Conservation (phyloP, 2,113 vertebrate species). For the Halichoerus grypus region DNA sequence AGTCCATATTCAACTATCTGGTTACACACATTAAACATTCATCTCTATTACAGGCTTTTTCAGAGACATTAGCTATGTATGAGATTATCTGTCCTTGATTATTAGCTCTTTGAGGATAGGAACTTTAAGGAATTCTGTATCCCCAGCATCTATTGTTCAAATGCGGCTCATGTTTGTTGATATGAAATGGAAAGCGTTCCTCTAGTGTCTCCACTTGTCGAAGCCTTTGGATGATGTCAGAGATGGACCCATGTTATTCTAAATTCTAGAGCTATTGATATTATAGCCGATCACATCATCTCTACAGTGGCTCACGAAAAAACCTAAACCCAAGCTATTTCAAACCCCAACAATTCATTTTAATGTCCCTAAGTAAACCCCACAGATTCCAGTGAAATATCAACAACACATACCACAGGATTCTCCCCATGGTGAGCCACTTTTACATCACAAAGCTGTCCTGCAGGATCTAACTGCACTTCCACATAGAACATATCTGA, state of each 20-base stretch:
- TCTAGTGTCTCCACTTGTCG: conserved; percentile 37
- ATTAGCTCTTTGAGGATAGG: conserved; percentile 36
- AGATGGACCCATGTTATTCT: conserved; percentile 49
- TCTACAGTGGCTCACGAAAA: conserved; percentile 75
- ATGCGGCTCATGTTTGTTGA: conserved; percentile 60
- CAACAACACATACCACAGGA: conserved; percentile 93
- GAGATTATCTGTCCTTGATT: conserved; percentile 48
- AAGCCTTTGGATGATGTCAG: conserved; percentile 63
- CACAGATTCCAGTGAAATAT: conserved; percentile 79
- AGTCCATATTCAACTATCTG: conserved; percentile 34
- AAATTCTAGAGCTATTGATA: conserved; percentile 48
- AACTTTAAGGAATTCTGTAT: conserved; percentile 29
- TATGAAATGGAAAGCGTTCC: conserved; percentile 64
- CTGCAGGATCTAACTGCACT: conserved; percentile 95
- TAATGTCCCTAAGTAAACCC: conserved; percentile 73
- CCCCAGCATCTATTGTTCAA: conserved; percentile 22
- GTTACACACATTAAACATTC: conserved; percentile 47
- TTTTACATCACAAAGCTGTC: conserved; percentile 97
- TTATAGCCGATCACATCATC: conserved; percentile 64
- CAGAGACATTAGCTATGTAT: conserved; percentile 7
- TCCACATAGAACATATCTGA: conserved; percentile 99
- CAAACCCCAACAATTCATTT: conserved; percentile 66
- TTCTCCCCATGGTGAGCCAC: conserved; percentile 99
- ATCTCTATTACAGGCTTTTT: conserved; percentile 54
- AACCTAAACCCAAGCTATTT: conserved; percentile 60